These are phyloP conservation scores for Leguminivora glycinivorella DNA, from an alignment of 1,140 invertebrate species.

Conservation along the genomic window DNA sequence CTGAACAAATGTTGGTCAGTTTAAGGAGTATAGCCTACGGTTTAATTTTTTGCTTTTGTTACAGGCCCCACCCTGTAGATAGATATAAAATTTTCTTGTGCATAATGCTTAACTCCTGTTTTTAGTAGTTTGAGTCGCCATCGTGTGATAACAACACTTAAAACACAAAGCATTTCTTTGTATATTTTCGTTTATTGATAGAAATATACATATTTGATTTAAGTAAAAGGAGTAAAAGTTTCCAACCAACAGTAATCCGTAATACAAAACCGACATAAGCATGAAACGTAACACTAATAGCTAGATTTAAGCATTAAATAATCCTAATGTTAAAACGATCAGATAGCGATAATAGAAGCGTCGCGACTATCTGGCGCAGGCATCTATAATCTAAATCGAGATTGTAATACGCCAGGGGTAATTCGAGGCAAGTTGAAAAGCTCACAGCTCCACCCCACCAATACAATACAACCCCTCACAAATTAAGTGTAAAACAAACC, in stretches of 20 bases:
- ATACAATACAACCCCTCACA: slow-evolving; percentile 65
- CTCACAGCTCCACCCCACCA: slow-evolving; percentile 59
- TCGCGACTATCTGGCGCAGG: slow-evolving; percentile 55
- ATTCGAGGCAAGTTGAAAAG: slow-evolving; percentile 64
- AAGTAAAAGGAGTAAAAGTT: too few relatives aligned
- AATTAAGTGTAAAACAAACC: slow-evolving; percentile 79
- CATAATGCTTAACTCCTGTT: too few relatives aligned
- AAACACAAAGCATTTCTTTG: too few relatives aligned
- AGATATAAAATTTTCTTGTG: too few relatives aligned
- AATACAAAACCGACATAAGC: slow-evolving; percentile 17
- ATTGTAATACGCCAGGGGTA: slow-evolving; percentile 59
- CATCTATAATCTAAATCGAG: slow-evolving; percentile 67
- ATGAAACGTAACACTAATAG: slow-evolving; percentile 39
- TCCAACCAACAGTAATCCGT: slow-evolving; percentile 3
- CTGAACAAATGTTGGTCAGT: too few relatives aligned
- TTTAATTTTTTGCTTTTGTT: too few relatives aligned
- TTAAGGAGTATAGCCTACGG: too few relatives aligned
- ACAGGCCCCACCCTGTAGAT: too few relatives aligned
- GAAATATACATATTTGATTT: too few relatives aligned
- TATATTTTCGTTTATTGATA: too few relatives aligned
- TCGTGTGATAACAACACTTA: too few relatives aligned
- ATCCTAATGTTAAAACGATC: slow-evolving; percentile 34
- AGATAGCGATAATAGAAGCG: slow-evolving; percentile 49
- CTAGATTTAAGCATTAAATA: slow-evolving; percentile 39
- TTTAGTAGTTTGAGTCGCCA: too few relatives aligned